Evolutionary conservation across 2,113 vertebrate genomes (phyloP), one percentile per base, ranked within the genome.

Genomic region (Machaerirhynchus nigripectus): DNA sequence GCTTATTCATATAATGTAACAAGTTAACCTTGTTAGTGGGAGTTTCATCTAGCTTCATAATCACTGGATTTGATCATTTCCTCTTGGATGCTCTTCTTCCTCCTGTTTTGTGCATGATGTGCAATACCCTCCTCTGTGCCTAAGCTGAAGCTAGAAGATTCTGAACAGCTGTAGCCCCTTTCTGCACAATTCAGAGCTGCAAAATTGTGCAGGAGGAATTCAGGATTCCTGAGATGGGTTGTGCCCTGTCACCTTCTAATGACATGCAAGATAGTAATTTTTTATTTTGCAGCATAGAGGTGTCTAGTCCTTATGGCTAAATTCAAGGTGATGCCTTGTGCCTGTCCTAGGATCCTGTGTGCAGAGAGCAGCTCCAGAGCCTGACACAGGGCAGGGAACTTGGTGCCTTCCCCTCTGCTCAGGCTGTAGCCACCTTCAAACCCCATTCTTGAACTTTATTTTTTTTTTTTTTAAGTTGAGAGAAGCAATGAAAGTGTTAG

Each of bases 1-100:
- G 53, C 28, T 79, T 94, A 40, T 91, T 95, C 65, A 31, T 91
- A 17, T 30, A 44, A 12, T 44, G 15, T 63, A 91, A 68, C 71
- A 92, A 65, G 64, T 87, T 94, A 91, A 94, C 85, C 68, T 83
- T 56, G 75, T 93, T 96, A 94, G 64, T 3, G 0, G 77, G 71
- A 67, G 33, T 50, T 91, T 83, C 55, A 83, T 77, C 90, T 94
- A 55, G 68, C 35, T 80, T 78, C 15, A 4, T 86, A 76, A 93
- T 85, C 77, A 50, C 31, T 61, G 77, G 69, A 89, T 85, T 76
- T 50, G 78, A 30, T 74, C 8, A 91, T 91, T 94, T 95, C 69
- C 81, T 94, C 53, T 79, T 73, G 44, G 73, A 67, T 75, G 49
- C 42, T 91, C 12, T 23, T 91, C 35, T 75, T 93, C 44, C 28